A percentile compares a stretch with the other conserved stretches of the same genome.
Conservation (phyloP, 2,888 invertebrate species). For the Metalampra italica region DNA sequence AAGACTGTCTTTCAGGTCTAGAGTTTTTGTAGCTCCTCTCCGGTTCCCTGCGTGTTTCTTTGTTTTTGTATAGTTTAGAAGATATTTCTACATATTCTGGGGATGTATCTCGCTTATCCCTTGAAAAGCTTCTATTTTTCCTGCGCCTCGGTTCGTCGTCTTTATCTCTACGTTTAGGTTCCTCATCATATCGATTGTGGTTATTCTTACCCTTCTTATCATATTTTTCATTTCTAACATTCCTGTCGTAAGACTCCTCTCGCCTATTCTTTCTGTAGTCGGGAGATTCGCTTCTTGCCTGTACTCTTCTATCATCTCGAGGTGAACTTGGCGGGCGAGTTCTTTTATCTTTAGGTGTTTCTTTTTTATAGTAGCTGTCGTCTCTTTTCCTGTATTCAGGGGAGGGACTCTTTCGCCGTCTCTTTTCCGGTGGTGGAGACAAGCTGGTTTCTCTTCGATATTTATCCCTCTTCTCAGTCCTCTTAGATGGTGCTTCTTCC, state of each 20-base stretch:
- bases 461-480: slow-evolving; percentile 40
- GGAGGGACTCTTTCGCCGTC: slow-evolving; percentile 48
- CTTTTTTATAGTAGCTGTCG: slow-evolving; percentile 36
- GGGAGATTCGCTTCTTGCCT: slow-evolving; percentile 37
- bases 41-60: slow-evolving; percentile 37
- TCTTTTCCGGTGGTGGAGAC: slow-evolving; percentile 58
- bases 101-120: slow-evolving; percentile 43
- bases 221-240: slow-evolving; percentile 30
- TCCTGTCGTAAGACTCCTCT: slow-evolving; percentile 31
- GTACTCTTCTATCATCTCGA: slow-evolving; percentile 34
- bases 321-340: slow-evolving; percentile 32
- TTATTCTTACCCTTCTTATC: slow-evolving; percentile 23
- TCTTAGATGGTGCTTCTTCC: slow-evolving; percentile 32
- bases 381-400: slow-evolving; percentile 36
- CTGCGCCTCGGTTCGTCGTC: slow-evolving; percentile 33
- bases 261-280: slow-evolving; percentile 31
- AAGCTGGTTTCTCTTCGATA: slow-evolving; percentile 38
- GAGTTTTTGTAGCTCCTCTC: slow-evolving; percentile 45
- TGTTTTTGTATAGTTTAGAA: slow-evolving; percentile 39
- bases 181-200: slow-evolving; percentile 31
- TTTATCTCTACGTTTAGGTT: slow-evolving; percentile 34
- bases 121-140: slow-evolving; percentile 42
- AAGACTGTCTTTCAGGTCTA: slow-evolving; percentile 34
- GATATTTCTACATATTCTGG: slow-evolving; percentile 44
- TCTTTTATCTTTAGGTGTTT: slow-evolving; percentile 24